Evolutionary conservation across 2,113 vertebrate genomes (phyloP).

Genomic region (Salvelinus namaycush): DNA sequence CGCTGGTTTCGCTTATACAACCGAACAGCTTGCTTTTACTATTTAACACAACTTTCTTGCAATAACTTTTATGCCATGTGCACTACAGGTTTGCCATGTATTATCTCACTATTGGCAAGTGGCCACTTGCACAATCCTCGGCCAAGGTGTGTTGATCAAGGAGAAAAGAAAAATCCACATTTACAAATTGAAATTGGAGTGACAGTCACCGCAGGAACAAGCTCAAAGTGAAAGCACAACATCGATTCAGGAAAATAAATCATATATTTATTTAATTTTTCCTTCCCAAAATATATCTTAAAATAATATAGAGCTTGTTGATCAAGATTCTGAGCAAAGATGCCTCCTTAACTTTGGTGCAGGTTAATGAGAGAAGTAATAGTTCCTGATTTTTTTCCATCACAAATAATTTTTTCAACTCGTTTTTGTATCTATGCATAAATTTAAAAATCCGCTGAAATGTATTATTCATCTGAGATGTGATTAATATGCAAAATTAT

Average conservation of each 20-base stretch:
- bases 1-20: too few species aligned
- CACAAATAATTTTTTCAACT: constrained; percentile 94
- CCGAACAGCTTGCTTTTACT: background rate
- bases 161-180: constrained; percentile 29
- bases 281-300: constrained; percentile 15
- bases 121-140: constrained; percentile 51
- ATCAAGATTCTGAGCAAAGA: constrained; percentile 81
- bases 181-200: constrained; percentile 5
- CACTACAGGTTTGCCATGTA: constrained; percentile 51
- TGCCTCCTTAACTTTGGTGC: constrained; percentile 85
- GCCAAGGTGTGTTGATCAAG: constrained; percentile 65
- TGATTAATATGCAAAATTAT: constrained; percentile 99
- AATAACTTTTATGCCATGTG: constrained; percentile 45
- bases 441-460: constrained; percentile 99
- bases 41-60: background rate
- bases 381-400: constrained; percentile 85
- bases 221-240: constrained; percentile 38
- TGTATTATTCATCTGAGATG: constrained; percentile 99
- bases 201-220: background rate
- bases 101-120: constrained; percentile 52
- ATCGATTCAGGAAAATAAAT: background rate
- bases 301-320: constrained; percentile 66
- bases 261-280: constrained; percentile 5
- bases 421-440: constrained; percentile 98
- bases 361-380: constrained; percentile 95